Conservation (phyloP, 2,797 vertebrate species). For the Dromococcyx pavoninus region DNA sequence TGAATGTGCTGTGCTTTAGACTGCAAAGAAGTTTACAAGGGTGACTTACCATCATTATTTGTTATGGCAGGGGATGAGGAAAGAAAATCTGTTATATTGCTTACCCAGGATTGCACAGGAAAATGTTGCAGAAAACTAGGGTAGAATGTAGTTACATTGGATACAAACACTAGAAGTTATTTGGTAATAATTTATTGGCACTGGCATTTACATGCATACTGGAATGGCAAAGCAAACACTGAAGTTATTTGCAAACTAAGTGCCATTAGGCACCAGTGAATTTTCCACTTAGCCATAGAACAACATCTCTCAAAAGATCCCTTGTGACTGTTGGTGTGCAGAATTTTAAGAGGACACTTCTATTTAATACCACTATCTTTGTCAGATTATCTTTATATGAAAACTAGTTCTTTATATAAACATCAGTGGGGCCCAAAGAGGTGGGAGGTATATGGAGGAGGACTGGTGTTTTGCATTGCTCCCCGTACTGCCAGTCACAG, state of each 20-base stretch:
- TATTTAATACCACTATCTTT: fast-evolving
- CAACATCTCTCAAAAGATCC: not conserved
- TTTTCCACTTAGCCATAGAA: not conserved
- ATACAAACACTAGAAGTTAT: not conserved
- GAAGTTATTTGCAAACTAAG: not conserved
- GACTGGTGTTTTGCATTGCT: fast-evolving
- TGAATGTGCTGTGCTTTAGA: not conserved
- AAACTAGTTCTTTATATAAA: not conserved
- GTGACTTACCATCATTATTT: not conserved
- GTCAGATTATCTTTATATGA: not conserved
- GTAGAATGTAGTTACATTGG: not conserved
- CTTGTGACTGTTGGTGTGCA: not conserved
- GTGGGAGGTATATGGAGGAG: not conserved
- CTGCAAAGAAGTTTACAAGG: not conserved
- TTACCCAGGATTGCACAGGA: not conserved
- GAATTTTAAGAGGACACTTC: not conserved
- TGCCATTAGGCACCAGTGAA: not conserved
- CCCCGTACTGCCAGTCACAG: not conserved
- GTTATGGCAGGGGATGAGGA: not conserved
- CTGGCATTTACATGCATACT: not conserved
- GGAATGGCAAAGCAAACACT: not conserved
- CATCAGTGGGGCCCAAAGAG: not conserved
- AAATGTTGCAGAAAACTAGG: not conserved
- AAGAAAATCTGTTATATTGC: not conserved
- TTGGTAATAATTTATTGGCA: not conserved